phyloP scores from a whole-genome alignment of 2,113 vertebrate genomes.

The Zonotrichia leucophrys region DNA sequence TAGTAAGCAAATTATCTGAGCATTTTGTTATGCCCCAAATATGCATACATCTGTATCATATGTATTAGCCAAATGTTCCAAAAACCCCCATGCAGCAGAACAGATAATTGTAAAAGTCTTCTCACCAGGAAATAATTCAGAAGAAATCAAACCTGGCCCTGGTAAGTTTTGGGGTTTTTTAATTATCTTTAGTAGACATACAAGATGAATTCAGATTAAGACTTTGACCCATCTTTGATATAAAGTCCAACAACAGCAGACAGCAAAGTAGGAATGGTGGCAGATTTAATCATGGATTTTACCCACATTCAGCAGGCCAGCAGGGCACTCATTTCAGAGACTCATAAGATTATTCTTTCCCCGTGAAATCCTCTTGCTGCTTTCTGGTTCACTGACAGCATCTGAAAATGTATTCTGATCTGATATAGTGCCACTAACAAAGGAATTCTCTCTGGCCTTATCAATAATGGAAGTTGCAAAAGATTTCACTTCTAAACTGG shows the following conservation, averaged over 20 bases:
- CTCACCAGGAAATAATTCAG: neutral
- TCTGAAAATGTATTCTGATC: neutral
- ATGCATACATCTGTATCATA: neutral
- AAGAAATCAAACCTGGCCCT: neutral
- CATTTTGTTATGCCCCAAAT: constrained; percentile 20
- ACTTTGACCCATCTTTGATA: neutral
- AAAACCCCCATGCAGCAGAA: neutral
- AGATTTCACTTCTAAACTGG: neutral
- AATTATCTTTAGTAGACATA: neutral
- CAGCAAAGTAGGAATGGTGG: neutral
- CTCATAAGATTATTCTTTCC: neutral
- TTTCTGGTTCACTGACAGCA: neutral
- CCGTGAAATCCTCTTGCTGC: neutral
- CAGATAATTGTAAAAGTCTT: neutral
- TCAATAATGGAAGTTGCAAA: neutral
- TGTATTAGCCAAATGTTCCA: neutral
- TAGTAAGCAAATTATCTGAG: constrained; percentile 15
- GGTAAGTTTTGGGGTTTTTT: neutral
- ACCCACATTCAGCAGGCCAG: neutral
- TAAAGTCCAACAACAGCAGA: neutral
- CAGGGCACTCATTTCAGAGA: neutral
- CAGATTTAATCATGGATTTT: constrained; percentile 3
- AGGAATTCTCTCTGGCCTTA: neutral
- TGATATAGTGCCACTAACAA: neutral
- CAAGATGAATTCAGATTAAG: neutral